A percentile compares a stretch with the other conserved stretches of the same genome.
These are phyloP conservation scores for Gibbula magus DNA, from an alignment of 2,888 invertebrate genomes.

Conservation along the genomic window DNA sequence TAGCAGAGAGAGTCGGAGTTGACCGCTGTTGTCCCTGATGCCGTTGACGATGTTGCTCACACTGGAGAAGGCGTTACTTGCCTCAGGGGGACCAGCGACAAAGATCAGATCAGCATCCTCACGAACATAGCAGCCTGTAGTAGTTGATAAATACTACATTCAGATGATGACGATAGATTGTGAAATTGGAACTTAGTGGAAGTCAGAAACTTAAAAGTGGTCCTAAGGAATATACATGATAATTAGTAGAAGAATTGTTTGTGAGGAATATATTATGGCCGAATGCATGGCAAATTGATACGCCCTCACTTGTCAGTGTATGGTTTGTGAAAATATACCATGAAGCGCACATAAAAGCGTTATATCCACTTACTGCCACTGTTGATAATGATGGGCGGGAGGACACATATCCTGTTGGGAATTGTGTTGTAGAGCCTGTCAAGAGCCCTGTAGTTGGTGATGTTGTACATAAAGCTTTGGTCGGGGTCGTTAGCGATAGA, in stretches of 20 bases:
- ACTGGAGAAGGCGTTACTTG: constrained; percentile 32
- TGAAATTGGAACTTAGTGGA: not conserved
- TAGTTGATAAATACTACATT: not conserved
- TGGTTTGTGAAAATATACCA: not conserved
- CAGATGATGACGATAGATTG: no score
- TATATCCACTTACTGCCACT: not conserved
- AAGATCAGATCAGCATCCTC: constrained; percentile 60
- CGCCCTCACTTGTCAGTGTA: not conserved
- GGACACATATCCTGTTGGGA: constrained; percentile 36
- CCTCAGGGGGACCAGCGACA: constrained; percentile 39
- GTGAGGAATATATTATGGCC: not conserved
- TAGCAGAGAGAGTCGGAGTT: constrained; percentile 31
- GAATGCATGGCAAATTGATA: not conserved
- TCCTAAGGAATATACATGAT: not conserved
- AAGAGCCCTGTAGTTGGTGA: constrained; percentile 63
- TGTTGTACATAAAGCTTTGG: constrained; percentile 65
- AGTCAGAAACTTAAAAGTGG: not conserved
- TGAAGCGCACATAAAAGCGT: no score
- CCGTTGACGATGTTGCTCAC: constrained; percentile 24
- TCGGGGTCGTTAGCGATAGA: constrained; percentile 68
- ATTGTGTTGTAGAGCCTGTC: constrained; percentile 42
- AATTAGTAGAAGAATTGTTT: not conserved
- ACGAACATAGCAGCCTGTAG: constrained; percentile 51
- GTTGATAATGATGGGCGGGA: constrained; percentile 39
- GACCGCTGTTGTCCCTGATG: constrained; percentile 4